Evolutionary conservation across 1,140 invertebrate genomes (phyloP).

Genomic region (Amyelois transitella): DNA sequence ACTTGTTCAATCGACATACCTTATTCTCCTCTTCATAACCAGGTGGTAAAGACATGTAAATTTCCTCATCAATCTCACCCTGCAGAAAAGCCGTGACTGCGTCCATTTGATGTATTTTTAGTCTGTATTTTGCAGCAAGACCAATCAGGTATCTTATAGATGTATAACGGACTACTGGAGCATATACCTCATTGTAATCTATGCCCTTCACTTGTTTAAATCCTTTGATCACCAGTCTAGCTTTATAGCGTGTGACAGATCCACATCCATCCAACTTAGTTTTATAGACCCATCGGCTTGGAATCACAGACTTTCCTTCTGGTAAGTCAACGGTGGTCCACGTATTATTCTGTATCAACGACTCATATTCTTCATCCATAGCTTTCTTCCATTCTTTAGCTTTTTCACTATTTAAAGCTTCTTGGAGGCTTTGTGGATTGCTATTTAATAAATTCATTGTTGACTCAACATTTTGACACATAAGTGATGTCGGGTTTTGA

Average conservation of each 20-base stretch:
- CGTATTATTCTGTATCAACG: constrained; percentile 40
- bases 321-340: constrained; percentile 30
- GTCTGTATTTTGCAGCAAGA: constrained; percentile 19
- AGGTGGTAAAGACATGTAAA: constrained; percentile 22
- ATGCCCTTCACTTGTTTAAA: constrained; percentile 16
- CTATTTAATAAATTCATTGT: not conserved
- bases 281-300: constrained; percentile 61
- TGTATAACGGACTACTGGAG: constrained; percentile 20
- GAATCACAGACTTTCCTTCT: constrained; percentile 22
- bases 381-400: constrained; percentile 26
- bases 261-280: constrained; percentile 10
- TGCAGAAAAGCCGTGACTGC: constrained; percentile 23
- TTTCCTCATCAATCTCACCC: constrained; percentile 22
- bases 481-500: not conserved
- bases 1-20: no score
- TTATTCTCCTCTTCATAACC: constrained; percentile 10
- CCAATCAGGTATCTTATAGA: constrained; percentile 18
- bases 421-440: constrained; percentile 10
- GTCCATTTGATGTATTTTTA: constrained; percentile 25
- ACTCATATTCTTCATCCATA: constrained; percentile 34
- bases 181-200: constrained; percentile 21
- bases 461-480: constrained; percentile 7
- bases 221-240: constrained; percentile 14
- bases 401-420: constrained; percentile 14
- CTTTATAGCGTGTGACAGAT: constrained; percentile 5